phyloP scores from a whole-genome alignment of 2,113 vertebrate genomes.

The Pipra filicauda region DNA sequence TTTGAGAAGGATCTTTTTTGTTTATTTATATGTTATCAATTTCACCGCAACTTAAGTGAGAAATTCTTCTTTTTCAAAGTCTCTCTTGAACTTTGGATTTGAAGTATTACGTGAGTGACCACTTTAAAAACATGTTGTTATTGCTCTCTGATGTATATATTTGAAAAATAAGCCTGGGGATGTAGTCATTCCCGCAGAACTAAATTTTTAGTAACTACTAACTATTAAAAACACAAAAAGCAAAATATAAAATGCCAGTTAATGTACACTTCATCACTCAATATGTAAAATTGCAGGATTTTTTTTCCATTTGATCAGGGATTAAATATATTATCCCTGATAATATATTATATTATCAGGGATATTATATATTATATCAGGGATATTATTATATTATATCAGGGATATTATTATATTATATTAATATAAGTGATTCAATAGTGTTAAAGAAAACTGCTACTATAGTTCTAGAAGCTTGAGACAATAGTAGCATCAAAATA shows the following conservation, averaged over 20 bases:
- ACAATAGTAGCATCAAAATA: not conserved
- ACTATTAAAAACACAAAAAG: not conserved
- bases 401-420: too few species aligned
- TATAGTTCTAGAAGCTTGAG: not conserved
- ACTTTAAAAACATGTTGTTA: not conserved
- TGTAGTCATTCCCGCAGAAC: not conserved
- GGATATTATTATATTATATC: too few species aligned
- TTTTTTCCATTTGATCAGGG: not conserved
- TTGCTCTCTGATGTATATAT: not conserved
- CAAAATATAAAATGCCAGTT: not conserved
- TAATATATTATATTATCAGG: too few species aligned
- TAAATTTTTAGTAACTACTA: not conserved
- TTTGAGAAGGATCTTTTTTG: not conserved
- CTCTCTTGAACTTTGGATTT: not conserved
- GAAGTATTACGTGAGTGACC: not conserved
- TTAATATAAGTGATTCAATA: not conserved
- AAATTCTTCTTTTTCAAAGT: not conserved
- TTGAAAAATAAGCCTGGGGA: not conserved
- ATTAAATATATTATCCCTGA: not conserved
- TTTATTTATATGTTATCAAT: not conserved
- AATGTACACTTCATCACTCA: not conserved
- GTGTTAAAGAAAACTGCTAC: not conserved
- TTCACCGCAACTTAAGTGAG: not conserved
- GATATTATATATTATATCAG: too few species aligned
- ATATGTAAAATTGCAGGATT: not conserved